These are phyloP conservation scores for Pteropus alecto DNA, from an alignment of 2,113 vertebrate genomes.

Conservation along the genomic window DNA sequence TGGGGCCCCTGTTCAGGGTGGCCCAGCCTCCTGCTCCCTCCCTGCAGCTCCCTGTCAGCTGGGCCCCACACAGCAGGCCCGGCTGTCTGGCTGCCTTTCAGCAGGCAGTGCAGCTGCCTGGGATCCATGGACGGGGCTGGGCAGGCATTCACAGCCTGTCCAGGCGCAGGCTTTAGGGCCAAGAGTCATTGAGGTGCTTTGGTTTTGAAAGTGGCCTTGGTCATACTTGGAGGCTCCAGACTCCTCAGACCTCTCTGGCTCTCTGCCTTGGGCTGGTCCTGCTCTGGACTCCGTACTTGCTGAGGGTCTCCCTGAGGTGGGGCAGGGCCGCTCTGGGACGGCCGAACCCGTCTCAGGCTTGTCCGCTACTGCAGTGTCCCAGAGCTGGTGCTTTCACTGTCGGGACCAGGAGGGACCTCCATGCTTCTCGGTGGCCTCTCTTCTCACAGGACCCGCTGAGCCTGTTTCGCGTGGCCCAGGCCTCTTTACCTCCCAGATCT, in stretches of 20 bases:
- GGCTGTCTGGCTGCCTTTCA: slow-evolving; percentile 20
- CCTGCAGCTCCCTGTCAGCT: neutral
- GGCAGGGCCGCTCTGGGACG: neutral
- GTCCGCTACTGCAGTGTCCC: rapidly evolving
- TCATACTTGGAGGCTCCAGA: neutral
- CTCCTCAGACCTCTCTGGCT: neutral
- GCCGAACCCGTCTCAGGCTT: neutral
- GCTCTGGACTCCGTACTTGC: rapidly evolving
- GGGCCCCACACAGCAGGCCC: neutral
- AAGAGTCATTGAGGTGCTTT: neutral
- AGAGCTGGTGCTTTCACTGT: neutral
- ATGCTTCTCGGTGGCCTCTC: neutral
- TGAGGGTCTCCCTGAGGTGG: neutral
- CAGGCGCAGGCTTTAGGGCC: neutral
- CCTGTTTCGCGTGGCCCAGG: neutral
- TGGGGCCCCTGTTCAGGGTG: neutral
- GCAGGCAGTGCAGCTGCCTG: neutral
- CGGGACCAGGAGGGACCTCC: neutral
- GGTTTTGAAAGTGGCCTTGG: neutral
- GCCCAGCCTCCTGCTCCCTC: neutral
- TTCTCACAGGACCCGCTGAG: neutral
- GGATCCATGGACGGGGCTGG: neutral
- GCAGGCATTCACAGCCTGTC: neutral
- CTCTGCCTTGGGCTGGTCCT: neutral
- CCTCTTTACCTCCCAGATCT: rapidly evolving